Evolutionary conservation across 2,797 vertebrate species (phyloP).

Genomic region (Dallia pectoralis): DNA sequence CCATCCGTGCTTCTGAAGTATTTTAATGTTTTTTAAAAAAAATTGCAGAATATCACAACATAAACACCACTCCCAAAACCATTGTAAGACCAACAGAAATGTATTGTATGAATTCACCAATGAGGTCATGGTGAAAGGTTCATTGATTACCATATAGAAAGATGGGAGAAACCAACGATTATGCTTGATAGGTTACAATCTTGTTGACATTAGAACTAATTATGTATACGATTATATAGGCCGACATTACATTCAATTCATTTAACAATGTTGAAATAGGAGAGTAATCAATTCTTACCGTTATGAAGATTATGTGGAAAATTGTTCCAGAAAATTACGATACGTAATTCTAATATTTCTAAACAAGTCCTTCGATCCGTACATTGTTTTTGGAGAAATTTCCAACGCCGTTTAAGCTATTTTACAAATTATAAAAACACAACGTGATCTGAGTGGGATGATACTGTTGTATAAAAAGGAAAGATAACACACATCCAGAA

Average conservation of each 20-base stretch:
- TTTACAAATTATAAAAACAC: neutral
- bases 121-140: constrained; percentile 9
- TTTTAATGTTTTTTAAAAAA: neutral
- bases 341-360: neutral
- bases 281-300: constrained; percentile 3
- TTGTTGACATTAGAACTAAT: constrained; percentile 3
- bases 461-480: neutral
- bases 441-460: neutral
- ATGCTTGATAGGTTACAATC: neutral
- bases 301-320: neutral
- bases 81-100: neutral
- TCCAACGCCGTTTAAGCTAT: neutral
- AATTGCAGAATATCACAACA: neutral
- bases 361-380: constrained; percentile 7
- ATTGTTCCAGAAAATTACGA: neutral
- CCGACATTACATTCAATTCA: neutral
- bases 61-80: neutral
- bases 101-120: neutral
- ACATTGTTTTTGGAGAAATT: neutral
- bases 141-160: constrained; percentile 7
- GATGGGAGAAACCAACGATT: constrained; percentile 6
- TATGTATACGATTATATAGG: neutral
- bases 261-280: neutral
- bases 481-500: neutral
- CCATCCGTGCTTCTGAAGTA: neutral